phyloP scores from a whole-genome alignment of 2,888 invertebrate species.

The Tetrapedia diversipes region DNA sequence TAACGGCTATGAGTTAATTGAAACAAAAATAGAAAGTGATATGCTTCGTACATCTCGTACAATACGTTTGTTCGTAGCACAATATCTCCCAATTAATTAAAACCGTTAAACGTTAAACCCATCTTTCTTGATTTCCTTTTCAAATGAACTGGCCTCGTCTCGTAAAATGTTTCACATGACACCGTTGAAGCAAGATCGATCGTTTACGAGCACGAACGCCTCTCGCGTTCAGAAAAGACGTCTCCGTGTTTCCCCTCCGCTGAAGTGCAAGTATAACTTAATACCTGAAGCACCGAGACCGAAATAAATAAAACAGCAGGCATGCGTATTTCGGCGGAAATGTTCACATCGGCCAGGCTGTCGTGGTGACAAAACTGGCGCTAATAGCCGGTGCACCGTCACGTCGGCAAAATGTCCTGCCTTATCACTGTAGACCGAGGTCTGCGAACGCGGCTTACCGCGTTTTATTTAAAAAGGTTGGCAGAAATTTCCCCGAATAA shows the following conservation, averaged over 20 bases:
- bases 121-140: too few species aligned
- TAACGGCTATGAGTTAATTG: too few species aligned
- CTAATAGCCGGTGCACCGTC: slow-evolving; percentile 26
- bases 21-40: too few species aligned
- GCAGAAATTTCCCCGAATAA: slow-evolving; percentile 24
- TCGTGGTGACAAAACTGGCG: neutral
- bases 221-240: too few species aligned
- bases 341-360: too few species aligned
- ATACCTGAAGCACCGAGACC: neutral
- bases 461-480: slow-evolving; percentile 16
- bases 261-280: neutral
- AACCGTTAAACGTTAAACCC: too few species aligned
- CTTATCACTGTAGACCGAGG: slow-evolving; percentile 26
- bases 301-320: slow-evolving; percentile 5
- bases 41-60: too few species aligned
- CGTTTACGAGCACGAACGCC: neutral
- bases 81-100: too few species aligned
- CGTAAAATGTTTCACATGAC: too few species aligned
- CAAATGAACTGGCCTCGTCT: too few species aligned
- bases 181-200: too few species aligned
- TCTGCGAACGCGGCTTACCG: neutral
- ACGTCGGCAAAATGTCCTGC: slow-evolving; percentile 20
- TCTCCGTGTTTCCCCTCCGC: neutral
- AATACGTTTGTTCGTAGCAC: too few species aligned
- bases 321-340: neutral